phyloP scores from a whole-genome alignment of 2,797 vertebrate genomes.

The Gallinago stenura region DNA sequence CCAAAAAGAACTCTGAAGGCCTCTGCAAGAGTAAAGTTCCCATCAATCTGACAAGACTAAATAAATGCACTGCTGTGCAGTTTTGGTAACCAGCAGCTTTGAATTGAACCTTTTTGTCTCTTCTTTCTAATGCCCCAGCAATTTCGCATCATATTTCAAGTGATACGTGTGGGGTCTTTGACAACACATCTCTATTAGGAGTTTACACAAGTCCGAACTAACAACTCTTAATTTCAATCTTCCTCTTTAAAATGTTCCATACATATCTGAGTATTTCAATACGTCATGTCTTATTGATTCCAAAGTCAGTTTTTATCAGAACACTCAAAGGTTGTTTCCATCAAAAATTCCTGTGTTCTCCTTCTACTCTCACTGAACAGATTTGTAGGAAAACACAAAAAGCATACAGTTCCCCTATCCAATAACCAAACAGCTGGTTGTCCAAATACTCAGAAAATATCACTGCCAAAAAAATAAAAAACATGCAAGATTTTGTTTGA shows the following conservation, averaged over 20 bases:
- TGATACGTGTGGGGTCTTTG: neutral
- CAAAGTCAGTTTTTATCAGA: neutral
- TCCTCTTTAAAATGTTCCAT: neutral
- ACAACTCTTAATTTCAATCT: neutral
- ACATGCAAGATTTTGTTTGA: neutral
- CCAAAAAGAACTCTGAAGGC: neutral
- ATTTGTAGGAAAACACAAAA: neutral
- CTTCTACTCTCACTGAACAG: neutral
- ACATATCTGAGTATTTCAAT: neutral
- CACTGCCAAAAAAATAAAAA: neutral
- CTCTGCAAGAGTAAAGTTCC: neutral
- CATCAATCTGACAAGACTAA: neutral
- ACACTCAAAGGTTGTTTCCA: neutral
- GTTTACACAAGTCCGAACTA: neutral
- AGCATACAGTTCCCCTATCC: neutral
- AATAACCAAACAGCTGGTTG: neutral
- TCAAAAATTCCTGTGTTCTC: neutral
- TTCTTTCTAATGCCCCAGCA: neutral
- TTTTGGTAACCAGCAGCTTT: neutral
- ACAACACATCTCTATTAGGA: neutral
- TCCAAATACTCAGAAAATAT: neutral
- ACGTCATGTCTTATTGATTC: neutral
- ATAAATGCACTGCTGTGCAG: neutral
- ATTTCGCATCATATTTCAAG: neutral
- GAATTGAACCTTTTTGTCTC: neutral